A percentile compares a stretch with the other conserved stretches of the same genome.
These are phyloP conservation scores for Cryptocheilus praepositus DNA, from an alignment of 2,888 invertebrate genomes.

Conservation along the genomic window DNA sequence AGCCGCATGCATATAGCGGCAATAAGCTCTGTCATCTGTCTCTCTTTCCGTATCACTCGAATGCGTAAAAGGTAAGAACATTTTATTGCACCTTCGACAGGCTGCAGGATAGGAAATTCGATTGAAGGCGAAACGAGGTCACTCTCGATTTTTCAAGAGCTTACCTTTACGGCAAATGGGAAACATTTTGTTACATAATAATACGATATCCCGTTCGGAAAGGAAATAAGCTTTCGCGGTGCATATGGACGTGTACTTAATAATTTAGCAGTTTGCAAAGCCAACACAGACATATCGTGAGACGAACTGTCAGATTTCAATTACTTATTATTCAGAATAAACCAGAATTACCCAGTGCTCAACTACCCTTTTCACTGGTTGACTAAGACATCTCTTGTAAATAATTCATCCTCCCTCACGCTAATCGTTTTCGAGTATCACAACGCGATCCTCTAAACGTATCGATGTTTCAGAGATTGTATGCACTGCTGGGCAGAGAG, in stretches of 20 bases:
- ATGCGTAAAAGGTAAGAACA: slow-evolving; percentile 30
- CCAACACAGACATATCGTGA: too few relatives aligned
- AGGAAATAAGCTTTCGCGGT: background rate
- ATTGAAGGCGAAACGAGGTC: slow-evolving; percentile 18
- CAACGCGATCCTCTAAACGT: too few relatives aligned
- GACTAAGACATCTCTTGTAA: too few relatives aligned
- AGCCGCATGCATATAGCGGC: slow-evolving; percentile 27
- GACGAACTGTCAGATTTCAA: too few relatives aligned
- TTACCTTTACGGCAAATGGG: background rate
- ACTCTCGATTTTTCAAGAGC: slow-evolving; percentile 3
- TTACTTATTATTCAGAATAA: too few relatives aligned
- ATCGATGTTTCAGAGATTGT: too few relatives aligned
- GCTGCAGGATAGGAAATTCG: slow-evolving; percentile 14
- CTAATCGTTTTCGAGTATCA: too few relatives aligned
- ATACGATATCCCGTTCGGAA: background rate
- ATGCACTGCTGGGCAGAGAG: slow-evolving; percentile 7
- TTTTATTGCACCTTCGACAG: slow-evolving; percentile 34
- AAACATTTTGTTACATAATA: slow-evolving; percentile 1
- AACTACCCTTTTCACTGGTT: too few relatives aligned
- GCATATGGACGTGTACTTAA: too few relatives aligned
- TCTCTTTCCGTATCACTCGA: slow-evolving; percentile 26
- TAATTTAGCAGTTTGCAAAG: too few relatives aligned
- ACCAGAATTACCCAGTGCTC: too few relatives aligned
- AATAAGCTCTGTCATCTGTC: slow-evolving; percentile 31
- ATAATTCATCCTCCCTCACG: too few relatives aligned